Evolutionary conservation across 2,113 vertebrate genomes (phyloP).

Genomic region (Sceloporus tristichus): DNA sequence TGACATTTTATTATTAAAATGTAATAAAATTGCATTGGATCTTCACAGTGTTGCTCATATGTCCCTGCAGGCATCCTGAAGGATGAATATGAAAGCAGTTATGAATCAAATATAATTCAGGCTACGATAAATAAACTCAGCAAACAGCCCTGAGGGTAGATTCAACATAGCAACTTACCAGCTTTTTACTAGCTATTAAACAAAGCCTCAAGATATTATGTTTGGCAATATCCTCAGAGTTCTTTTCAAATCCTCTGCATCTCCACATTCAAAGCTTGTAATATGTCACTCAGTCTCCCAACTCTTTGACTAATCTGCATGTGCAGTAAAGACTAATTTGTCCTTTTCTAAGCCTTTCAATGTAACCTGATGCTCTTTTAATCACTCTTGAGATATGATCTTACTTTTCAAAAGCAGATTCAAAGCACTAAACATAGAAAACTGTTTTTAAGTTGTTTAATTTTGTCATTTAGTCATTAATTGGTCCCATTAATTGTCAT

Average conservation of each 20-base stretch:
- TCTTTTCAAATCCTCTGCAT: slow-evolving; percentile 64
- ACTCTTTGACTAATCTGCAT: slow-evolving; percentile 61
- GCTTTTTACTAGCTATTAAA: slow-evolving; percentile 69
- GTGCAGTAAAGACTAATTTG: slow-evolving; percentile 64
- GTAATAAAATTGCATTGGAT: slow-evolving; percentile 56
- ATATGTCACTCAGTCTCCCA: slow-evolving; percentile 43
- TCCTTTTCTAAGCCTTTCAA: slow-evolving; percentile 57
- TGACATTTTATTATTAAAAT: slow-evolving; percentile 70
- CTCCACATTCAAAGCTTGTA: slow-evolving; percentile 60
- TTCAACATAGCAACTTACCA: slow-evolving; percentile 58
- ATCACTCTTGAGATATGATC: slow-evolving; percentile 61
- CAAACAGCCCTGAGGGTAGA: slow-evolving; percentile 50
- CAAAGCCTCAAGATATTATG: slow-evolving; percentile 67
- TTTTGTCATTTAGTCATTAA: slow-evolving; percentile 61
- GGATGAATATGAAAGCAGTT: slow-evolving; percentile 53
- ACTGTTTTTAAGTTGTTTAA: slow-evolving; percentile 64
- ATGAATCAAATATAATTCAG: slow-evolving; percentile 65
- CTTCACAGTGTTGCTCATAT: slow-evolving; percentile 42
- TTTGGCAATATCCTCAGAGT: slow-evolving; percentile 59
- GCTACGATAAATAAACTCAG: slow-evolving; percentile 62
- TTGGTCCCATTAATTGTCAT: slow-evolving; percentile 63
- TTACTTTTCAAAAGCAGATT: slow-evolving; percentile 58
- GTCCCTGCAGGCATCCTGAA: slow-evolving; percentile 47
- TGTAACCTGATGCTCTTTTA: slow-evolving; percentile 68
- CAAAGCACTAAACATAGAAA: slow-evolving; percentile 64